Percentiles rank a stretch among this genome's conserved stretches.
These are phyloP conservation scores for Paedocypris sp. DNA, from an alignment of 2,113 vertebrate species.

Conservation along the genomic window DNA sequence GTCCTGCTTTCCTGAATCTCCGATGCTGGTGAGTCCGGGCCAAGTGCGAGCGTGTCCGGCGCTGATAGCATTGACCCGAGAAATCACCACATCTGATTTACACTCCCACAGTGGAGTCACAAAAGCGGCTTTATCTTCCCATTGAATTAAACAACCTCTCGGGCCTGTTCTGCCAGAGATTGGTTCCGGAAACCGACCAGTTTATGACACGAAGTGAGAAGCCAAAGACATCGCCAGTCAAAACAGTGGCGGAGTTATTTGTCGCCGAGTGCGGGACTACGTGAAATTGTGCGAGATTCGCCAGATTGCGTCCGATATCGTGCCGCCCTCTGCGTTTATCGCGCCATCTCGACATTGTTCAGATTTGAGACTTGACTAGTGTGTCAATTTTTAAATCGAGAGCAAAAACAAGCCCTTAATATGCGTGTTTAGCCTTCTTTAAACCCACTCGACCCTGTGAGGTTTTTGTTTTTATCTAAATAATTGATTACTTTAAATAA, in stretches of 20 bases:
- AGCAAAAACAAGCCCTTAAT: too few species aligned
- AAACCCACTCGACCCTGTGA: too few species aligned
- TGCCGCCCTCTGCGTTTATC: conserved; percentile 7
- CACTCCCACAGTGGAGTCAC: conserved; percentile 56
- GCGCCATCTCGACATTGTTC: conserved; percentile 18
- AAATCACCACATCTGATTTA: conserved; percentile 57
- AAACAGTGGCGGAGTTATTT: conserved; percentile 41
- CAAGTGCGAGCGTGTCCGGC: conserved; percentile 65
- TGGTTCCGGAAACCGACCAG: conserved; percentile 47
- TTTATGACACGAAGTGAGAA: conserved; percentile 42
- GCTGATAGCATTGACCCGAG: conserved; percentile 71
- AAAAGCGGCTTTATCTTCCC: conserved; percentile 40
- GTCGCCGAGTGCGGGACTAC: conserved; percentile 39
- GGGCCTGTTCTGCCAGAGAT: conserved; percentile 40
- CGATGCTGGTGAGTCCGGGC: conserved; percentile 55
- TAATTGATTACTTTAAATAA: too few species aligned
- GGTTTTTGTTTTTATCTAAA: too few species aligned
- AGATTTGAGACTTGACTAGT: background rate
- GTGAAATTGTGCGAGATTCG: conserved; percentile 42
- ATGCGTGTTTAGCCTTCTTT: too few species aligned
- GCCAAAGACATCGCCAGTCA: conserved; percentile 37
- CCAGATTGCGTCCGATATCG: conserved; percentile 4
- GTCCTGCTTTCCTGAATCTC: conserved; percentile 53
- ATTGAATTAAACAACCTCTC: conserved; percentile 46
- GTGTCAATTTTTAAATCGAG: too few species aligned